A percentile compares a stretch with the other conserved stretches of the same genome.
phyloP scores from a whole-genome alignment of 1,140 invertebrate genomes.

The Epicauta chinensis region DNA sequence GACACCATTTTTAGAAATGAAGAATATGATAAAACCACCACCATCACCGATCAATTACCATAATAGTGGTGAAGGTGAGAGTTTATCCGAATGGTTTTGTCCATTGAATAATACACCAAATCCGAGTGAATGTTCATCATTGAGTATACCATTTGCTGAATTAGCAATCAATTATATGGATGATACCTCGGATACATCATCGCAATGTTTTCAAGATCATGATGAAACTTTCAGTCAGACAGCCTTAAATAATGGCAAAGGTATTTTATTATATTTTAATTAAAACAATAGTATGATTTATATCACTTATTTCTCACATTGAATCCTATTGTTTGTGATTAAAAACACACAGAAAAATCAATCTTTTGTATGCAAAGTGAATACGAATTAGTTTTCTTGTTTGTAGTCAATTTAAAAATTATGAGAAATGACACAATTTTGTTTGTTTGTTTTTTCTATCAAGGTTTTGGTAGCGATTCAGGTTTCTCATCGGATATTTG shows the following conservation, averaged over 20 bases:
- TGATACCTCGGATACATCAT: slow-evolving; percentile 35
- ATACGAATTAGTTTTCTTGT: slow-evolving; percentile 27
- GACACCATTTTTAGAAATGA: slow-evolving; percentile 50
- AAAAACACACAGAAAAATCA: too few species aligned
- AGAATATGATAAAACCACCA: slow-evolving; percentile 49
- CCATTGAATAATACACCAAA: slow-evolving; percentile 24
- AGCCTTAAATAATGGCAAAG: slow-evolving; percentile 17
- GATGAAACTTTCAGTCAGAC: slow-evolving; percentile 22
- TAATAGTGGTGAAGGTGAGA: slow-evolving; percentile 32
- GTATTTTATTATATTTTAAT: slow-evolving; percentile 4
- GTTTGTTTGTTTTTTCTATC: not conserved
- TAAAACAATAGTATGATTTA: not conserved
- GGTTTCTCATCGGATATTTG: slow-evolving; percentile 42
- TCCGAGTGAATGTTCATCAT: slow-evolving; percentile 38
- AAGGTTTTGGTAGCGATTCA: slow-evolving; percentile 41
- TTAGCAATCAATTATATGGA: slow-evolving; percentile 41
- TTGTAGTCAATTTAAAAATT: not conserved
- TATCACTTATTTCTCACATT: too few species aligned
- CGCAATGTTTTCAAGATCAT: slow-evolving; percentile 21
- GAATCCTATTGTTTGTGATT: too few species aligned
- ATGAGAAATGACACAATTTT: not conserved
- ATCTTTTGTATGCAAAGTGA: slow-evolving; percentile 9
- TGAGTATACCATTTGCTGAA: slow-evolving; percentile 39
- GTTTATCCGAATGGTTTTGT: slow-evolving; percentile 41
- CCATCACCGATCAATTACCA: slow-evolving; percentile 36